Evolutionary conservation across 2,888 invertebrate genomes (phyloP).

Genomic region (Galerucella calmariensis): DNA sequence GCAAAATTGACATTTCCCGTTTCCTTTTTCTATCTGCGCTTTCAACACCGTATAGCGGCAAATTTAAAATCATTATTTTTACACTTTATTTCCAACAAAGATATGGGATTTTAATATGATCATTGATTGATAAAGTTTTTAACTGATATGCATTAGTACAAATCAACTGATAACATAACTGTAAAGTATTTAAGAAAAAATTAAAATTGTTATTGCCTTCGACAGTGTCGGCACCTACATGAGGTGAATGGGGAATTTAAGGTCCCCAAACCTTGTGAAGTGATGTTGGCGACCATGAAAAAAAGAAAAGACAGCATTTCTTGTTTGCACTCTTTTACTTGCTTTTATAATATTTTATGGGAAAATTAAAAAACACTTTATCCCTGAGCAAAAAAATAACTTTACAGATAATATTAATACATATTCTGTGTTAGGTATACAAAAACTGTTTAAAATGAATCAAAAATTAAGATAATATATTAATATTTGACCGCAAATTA

Average conservation of each 20-base stretch:
- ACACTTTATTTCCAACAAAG: neutral
- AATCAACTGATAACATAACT: neutral
- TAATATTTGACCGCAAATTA: too few species aligned
- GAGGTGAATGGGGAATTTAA: conserved; percentile 23
- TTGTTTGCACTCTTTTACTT: neutral
- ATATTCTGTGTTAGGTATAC: too few species aligned
- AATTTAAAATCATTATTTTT: conserved; percentile 25
- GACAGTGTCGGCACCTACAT: conserved; percentile 29
- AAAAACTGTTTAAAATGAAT: too few species aligned
- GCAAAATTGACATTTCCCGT: conserved; percentile 47
- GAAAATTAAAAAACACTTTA: neutral
- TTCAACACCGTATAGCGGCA: conserved; percentile 18
- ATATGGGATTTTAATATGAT: neutral
- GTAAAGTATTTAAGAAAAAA: neutral
- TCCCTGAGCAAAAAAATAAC: too few species aligned
- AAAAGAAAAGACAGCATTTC: neutral
- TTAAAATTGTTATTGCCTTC: neutral
- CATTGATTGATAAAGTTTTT: neutral
- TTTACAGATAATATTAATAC: too few species aligned
- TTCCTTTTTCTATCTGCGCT: conserved; percentile 27
- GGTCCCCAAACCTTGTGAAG: conserved; percentile 13
- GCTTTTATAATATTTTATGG: too few species aligned
- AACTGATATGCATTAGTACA: neutral
- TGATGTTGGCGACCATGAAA: conserved; percentile 7
- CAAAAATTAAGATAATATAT: too few species aligned